phyloP scores from a whole-genome alignment of 1,140 invertebrate species.

The Propsilocerus akamusi region DNA sequence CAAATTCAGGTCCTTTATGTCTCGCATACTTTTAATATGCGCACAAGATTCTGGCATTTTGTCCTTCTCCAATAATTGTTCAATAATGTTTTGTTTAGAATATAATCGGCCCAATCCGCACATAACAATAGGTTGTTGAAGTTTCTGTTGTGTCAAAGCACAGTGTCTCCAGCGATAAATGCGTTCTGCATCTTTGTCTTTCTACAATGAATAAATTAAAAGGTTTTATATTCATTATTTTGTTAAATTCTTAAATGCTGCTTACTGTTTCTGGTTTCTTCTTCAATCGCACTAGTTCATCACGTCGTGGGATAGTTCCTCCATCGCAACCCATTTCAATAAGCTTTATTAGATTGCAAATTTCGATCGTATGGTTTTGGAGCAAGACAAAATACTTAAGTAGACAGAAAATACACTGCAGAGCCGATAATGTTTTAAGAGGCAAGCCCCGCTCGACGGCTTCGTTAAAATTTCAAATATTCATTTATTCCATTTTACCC shows the following conservation, averaged over 20 bases:
- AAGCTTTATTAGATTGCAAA: too few relatives aligned
- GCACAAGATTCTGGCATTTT: slow-evolving; percentile 46
- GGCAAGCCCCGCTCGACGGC: too few relatives aligned
- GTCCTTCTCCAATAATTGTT: slow-evolving; percentile 67
- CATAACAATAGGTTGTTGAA: slow-evolving; percentile 76
- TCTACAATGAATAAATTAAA: slow-evolving; percentile 35
- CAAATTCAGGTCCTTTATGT: slow-evolving; percentile 75
- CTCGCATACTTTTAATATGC: slow-evolving; percentile 79
- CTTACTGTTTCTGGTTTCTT: slow-evolving; percentile 82
- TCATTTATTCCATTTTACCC: too few relatives aligned
- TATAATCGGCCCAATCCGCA: slow-evolving; percentile 86
- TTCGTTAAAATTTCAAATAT: too few relatives aligned
- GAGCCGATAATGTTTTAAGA: too few relatives aligned
- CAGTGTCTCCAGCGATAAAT: slow-evolving; percentile 90
- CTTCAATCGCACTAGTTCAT: slow-evolving; percentile 80
- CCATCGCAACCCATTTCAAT: slow-evolving; percentile 99
- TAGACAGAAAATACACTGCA: too few relatives aligned
- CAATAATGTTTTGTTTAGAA: slow-evolving; percentile 84
- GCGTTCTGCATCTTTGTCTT: slow-evolving; percentile 83
- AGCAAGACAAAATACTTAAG: too few relatives aligned
- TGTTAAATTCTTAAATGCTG: slow-evolving; percentile 7
- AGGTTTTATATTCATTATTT: too few relatives aligned
- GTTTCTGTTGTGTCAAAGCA: slow-evolving; percentile 67
- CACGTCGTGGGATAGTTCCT: slow-evolving; percentile 89
- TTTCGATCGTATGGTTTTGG: too few relatives aligned